Conservation (phyloP, 2,888 invertebrate genomes). For the Hirtodrosophila alboralis region DNA sequence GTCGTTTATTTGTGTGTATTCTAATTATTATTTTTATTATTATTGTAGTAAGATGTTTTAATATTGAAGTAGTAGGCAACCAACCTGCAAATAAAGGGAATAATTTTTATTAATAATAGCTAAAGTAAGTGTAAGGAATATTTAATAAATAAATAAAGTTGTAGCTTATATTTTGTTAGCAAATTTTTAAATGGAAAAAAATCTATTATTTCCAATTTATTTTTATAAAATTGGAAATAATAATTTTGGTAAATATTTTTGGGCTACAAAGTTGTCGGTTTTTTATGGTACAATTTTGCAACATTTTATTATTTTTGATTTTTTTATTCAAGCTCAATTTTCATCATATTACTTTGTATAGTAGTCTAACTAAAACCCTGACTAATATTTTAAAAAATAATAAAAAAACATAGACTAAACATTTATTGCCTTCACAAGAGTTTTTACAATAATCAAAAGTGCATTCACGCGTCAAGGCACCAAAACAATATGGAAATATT, state of each 20-base stretch:
- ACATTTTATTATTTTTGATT: too few relatives aligned
- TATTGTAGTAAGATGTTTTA: constrained; percentile 52
- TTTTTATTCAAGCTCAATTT: constrained; percentile 48
- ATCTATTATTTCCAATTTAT: too few relatives aligned
- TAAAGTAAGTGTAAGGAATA: too few relatives aligned
- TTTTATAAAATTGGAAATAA: too few relatives aligned
- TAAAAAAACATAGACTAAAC: neutral
- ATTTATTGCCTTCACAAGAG: neutral
- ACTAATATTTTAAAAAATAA: too few relatives aligned
- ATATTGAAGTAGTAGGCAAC: constrained; percentile 56
- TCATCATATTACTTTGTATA: constrained; percentile 14
- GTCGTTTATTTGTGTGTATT: constrained; percentile 28
- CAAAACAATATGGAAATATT: neutral
- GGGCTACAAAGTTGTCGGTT: neutral
- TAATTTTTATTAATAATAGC: neutral
- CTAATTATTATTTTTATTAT: constrained; percentile 46
- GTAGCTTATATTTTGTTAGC: too few relatives aligned
- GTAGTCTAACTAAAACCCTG: neutral
- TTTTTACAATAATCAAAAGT: neutral
- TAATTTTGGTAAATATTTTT: neutral
- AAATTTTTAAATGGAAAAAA: too few relatives aligned
- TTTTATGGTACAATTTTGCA: constrained; percentile 2
- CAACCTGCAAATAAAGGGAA: constrained; percentile 61
- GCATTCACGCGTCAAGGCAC: neutral
- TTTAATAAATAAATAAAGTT: too few relatives aligned